phyloP scores from a whole-genome alignment of 2,113 vertebrate species.

The Pimephales promelas region DNA sequence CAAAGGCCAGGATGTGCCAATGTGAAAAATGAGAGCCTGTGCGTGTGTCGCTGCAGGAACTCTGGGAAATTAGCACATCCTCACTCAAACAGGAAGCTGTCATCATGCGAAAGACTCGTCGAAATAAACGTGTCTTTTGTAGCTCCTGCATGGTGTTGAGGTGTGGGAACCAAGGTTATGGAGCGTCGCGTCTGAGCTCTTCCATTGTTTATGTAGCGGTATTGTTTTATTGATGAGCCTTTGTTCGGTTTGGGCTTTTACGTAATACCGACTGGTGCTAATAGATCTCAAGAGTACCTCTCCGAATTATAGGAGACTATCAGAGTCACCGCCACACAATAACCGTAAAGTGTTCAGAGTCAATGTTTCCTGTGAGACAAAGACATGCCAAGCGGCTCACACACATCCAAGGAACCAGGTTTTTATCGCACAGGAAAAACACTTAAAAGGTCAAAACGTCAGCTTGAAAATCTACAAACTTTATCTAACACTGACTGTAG shows the following conservation, averaged over 20 bases:
- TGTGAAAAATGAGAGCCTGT: conserved; percentile 59
- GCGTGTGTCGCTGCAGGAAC: conserved; percentile 67
- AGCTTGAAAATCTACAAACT: not conserved
- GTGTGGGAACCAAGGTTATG: conserved; percentile 75
- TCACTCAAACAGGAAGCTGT: conserved; percentile 72
- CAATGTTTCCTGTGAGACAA: conserved; percentile 34
- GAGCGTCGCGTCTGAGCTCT: conserved; percentile 57
- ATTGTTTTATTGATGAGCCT: conserved; percentile 60
- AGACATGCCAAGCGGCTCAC: not conserved
- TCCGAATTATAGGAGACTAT: conserved; percentile 23
- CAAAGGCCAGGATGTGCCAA: conserved; percentile 60
- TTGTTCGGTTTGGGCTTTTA: conserved; percentile 59
- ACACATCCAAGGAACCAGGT: not conserved
- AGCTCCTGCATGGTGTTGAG: conserved; percentile 39
- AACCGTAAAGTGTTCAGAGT: conserved; percentile 16
- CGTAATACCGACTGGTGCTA: conserved; percentile 51
- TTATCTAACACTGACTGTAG: not conserved
- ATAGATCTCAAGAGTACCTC: conserved; percentile 43
- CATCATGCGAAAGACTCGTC: conserved; percentile 62
- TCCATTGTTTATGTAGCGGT: conserved; percentile 73
- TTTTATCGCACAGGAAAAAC: conserved; percentile 20
- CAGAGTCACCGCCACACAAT: conserved; percentile 19
- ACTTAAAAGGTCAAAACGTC: not conserved
- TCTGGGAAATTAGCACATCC: conserved; percentile 61
- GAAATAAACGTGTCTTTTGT: conserved; percentile 61